phyloP scores from a whole-genome alignment of 2,888 invertebrate genomes.

The Andrena flavipes region DNA sequence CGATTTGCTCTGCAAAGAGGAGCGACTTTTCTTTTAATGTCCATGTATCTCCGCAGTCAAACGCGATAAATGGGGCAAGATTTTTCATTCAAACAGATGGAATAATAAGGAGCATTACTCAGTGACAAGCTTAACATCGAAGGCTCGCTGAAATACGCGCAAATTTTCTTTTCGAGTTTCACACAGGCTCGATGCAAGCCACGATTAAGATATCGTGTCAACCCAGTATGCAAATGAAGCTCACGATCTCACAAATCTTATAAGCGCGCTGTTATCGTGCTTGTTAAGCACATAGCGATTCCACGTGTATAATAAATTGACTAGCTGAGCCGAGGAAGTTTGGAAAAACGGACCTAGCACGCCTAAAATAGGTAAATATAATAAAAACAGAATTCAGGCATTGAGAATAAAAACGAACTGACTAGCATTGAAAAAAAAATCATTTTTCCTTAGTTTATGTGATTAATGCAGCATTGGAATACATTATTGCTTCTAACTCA shows the following conservation, averaged over 20 bases:
- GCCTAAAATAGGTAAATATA: no score
- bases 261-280: conserved; percentile 48
- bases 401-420: no score
- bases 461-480: no score
- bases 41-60: not conserved
- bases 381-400: not conserved
- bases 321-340: not conserved
- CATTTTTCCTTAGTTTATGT: no score
- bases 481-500: no score
- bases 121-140: not conserved
- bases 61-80: not conserved
- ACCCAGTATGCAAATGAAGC: conserved; percentile 46
- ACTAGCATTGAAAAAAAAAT: no score
- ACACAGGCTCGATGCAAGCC: conserved; percentile 7
- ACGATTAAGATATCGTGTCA: conserved; percentile 54
- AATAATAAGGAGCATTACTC: not conserved
- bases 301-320: conserved; percentile 43
- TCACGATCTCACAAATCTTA: conserved; percentile 44
- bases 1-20: not conserved
- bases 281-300: conserved; percentile 55
- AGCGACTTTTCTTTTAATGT: not conserved
- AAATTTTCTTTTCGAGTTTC: not conserved
- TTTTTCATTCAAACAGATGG: not conserved
- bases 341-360: not conserved
- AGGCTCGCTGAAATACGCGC: not conserved